Conservation (phyloP, 92 coral and sea anemone species). For the Chrysogorgia sp. region DNA sequence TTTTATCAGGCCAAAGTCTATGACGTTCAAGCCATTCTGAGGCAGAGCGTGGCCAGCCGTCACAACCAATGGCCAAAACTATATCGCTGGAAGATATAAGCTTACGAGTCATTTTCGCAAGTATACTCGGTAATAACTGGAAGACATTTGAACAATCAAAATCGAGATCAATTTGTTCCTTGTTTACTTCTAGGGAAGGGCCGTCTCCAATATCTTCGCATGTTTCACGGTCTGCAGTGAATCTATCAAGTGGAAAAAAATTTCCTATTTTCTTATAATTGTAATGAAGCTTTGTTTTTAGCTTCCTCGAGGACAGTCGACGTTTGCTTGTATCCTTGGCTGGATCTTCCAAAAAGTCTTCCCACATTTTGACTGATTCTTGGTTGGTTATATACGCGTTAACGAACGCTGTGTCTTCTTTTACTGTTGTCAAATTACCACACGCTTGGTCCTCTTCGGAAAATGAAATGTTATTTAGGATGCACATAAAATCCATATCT, state of each 20-base stretch:
- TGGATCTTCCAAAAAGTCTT: neutral
- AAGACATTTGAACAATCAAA: neutral
- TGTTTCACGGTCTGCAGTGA: neutral
- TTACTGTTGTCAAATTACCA: neutral
- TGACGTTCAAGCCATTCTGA: slow-evolving; percentile 10
- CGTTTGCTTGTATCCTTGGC: neutral
- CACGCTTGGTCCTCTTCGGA: neutral
- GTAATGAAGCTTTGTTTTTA: slow-evolving; percentile 1
- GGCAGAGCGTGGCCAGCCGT: slow-evolving; percentile 25
- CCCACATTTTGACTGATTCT: neutral
- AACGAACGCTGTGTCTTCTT: slow-evolving; percentile 14
- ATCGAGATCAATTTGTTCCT: neutral
- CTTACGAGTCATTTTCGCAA: no score
- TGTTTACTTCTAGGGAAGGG: neutral
- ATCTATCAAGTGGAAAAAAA: neutral
- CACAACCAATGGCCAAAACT: slow-evolving; percentile 4
- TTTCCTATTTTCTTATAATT: slow-evolving; percentile 4
- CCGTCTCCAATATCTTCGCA: neutral
- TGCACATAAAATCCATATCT: slow-evolving; percentile 19
- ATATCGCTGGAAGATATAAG: slow-evolving; percentile 2
- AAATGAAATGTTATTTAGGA: slow-evolving; percentile 22
- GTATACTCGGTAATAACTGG: neutral
- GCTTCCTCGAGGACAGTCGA: slow-evolving; percentile 1
- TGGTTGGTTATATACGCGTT: neutral
- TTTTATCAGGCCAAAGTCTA: slow-evolving; percentile 6